Evolutionary conservation across 2,113 vertebrate species (phyloP).

Genomic region (Pantherophis guttatus): DNA sequence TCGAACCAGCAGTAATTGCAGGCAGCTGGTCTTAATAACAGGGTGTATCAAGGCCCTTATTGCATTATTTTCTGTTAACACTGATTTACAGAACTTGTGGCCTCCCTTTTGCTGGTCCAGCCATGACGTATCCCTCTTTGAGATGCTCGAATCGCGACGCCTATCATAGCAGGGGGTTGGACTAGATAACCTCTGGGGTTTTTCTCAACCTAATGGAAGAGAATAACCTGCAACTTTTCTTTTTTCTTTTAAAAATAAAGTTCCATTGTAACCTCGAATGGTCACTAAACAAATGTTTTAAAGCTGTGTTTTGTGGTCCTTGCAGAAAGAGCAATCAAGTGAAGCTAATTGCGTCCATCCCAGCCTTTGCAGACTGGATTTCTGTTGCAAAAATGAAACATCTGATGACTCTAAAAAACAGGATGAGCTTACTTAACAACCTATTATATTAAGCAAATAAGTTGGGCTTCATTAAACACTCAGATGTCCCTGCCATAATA

Average conservation of each 20-base stretch:
- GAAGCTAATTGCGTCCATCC: neutral
- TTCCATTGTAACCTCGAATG: too few relatives aligned
- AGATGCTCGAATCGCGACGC: neutral
- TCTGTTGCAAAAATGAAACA: neutral
- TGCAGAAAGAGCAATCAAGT: neutral
- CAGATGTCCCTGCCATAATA: neutral
- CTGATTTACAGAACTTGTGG: too few relatives aligned
- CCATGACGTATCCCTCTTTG: neutral
- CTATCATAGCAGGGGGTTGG: too few relatives aligned
- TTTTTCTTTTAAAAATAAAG: too few relatives aligned
- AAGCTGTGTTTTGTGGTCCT: neutral
- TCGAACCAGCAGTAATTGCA: too few relatives aligned
- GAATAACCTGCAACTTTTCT: neutral
- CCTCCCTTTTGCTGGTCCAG: neutral
- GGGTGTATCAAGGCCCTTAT: too few relatives aligned
- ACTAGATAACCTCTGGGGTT: neutral
- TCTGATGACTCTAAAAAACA: neutral
- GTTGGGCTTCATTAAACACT: conserved; percentile 2
- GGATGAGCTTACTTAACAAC: neutral
- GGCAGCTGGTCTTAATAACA: too few relatives aligned
- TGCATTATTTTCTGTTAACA: too few relatives aligned
- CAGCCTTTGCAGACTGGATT: neutral
- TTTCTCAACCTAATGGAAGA: neutral
- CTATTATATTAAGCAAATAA: neutral
- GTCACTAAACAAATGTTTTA: neutral